phyloP scores from a whole-genome alignment of 1,140 invertebrate species.

The Drosophila miranda region DNA sequence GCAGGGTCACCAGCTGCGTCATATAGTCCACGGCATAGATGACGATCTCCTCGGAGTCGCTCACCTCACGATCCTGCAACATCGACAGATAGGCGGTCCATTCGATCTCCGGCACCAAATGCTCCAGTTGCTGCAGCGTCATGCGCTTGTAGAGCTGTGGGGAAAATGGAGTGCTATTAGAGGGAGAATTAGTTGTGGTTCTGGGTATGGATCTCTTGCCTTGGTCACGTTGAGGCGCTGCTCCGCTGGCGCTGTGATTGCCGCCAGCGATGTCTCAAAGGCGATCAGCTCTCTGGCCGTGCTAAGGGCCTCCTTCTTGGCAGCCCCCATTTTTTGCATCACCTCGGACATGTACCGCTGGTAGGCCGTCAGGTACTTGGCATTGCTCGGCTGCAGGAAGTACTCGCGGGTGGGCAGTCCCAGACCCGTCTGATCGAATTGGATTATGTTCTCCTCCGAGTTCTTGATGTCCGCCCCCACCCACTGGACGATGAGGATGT shows the following conservation, averaged over 20 bases:
- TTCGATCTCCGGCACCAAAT: conserved; percentile 88
- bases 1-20: conserved; percentile 82
- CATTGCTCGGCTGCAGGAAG: conserved; percentile 88
- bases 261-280: conserved; percentile 89
- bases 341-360: conserved; percentile 89
- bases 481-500: conserved; percentile 91
- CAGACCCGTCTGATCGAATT: conserved; percentile 94
- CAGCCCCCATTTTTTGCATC: conserved; percentile 87
- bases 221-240: conserved; percentile 88
- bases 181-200: conserved; percentile 82
- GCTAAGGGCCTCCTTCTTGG: conserved; percentile 84
- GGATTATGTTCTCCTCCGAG: conserved; percentile 92
- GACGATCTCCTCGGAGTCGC: conserved; percentile 66
- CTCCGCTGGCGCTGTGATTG: conserved; percentile 87
- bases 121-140: conserved; percentile 87
- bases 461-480: conserved; percentile 95
- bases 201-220: conserved; percentile 13
- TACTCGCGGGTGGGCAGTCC: conserved; percentile 94
- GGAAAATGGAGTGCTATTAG: no score
- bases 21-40: conserved; percentile 83
- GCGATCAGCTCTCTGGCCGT: conserved; percentile 89
- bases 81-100: conserved; percentile 90
- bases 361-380: conserved; percentile 90
- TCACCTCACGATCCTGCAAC: conserved; percentile 90
- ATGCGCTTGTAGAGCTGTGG: conserved; percentile 88